Evolutionary conservation across 2,113 vertebrate species (phyloP), one percentile per base, ranked within the genome.

Genomic region (Solea solea): DNA sequence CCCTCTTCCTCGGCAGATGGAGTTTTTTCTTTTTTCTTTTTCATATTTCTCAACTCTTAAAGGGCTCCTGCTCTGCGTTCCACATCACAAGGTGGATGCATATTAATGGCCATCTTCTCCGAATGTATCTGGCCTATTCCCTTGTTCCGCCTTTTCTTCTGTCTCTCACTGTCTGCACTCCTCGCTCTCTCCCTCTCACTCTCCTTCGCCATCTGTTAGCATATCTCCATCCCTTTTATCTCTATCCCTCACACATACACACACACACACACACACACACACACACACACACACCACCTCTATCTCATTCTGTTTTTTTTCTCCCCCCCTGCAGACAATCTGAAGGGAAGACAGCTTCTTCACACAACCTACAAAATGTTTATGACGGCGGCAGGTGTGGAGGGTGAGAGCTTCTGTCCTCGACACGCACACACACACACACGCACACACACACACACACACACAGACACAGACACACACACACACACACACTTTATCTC

Each of bases 361-460:
- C 96, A 97, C 76, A 96, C 95, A 3, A 97, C 96, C 64, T 97
- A 97, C 82, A 96, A 97, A 93, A 96, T 97, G 96, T 97, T 97
- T 90, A 96, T 97, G 96, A 95, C 90, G 6, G 96, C 96, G 1
- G 95, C 95, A 64, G 96, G 96, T 81, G 93, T 96, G 61, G 95
- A 97, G 72, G 96, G 96, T 96, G 86, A 95, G 94, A 48, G 63
- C 63, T 67, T 69, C 72, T 65, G 45, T 66, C 71, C 63, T 9
- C 45, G 14, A 4, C 4, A 46, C 10, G 3, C 45, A 45, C 2
- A 8, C 8, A 45, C 42, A n/a, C n/a, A 69, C 71, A 69, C 63
- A 64, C 60, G 68, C 77, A 61, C 52, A 69, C 44, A 27, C 72
- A 25, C 39, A 48, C 34, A 77, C 59, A 82, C 11, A 80, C 71